A percentile compares a stretch with the other conserved stretches of the same genome.
Evolutionary conservation across 1,140 invertebrate species (phyloP).

Genomic region (Bicyclus anynana): DNA sequence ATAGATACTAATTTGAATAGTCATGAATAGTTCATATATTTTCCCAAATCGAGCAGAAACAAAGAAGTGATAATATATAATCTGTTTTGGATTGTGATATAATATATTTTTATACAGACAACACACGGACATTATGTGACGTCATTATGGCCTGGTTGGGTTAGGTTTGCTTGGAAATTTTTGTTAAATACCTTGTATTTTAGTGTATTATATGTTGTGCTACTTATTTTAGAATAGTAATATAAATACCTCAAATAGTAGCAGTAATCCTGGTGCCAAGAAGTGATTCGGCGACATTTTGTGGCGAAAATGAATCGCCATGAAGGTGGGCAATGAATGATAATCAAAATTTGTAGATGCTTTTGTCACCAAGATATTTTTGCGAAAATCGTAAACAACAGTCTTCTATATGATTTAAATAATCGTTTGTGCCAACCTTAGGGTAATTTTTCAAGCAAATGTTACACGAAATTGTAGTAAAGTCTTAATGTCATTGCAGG

Average conservation of each 20-base stretch:
- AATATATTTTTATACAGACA: slow-evolving; percentile 43
- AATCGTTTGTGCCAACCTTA: slow-evolving; percentile 12
- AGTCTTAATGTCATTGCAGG: slow-evolving; percentile 79
- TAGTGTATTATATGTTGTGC: slow-evolving; percentile 80
- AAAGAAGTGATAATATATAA: neutral
- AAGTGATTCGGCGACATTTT: slow-evolving; percentile 72
- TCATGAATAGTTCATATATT: too few relatives aligned
- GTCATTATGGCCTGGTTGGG: slow-evolving; percentile 85
- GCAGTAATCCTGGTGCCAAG: slow-evolving; percentile 66
- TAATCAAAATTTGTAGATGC: slow-evolving; percentile 77
- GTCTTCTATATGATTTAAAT: slow-evolving; percentile 3
- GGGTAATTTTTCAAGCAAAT: slow-evolving; percentile 18
- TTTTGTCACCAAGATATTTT: slow-evolving; percentile 67
- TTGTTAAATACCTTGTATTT: slow-evolving; percentile 81
- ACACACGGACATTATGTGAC: slow-evolving; percentile 77
- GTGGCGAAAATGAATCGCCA: slow-evolving; percentile 88
- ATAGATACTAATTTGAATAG: too few relatives aligned
- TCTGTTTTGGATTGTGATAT: slow-evolving; percentile 2
- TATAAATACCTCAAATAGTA: slow-evolving; percentile 70
- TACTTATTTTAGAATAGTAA: slow-evolving; percentile 76
- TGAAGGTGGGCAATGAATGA: slow-evolving; percentile 84
- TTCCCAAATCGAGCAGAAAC: neutral
- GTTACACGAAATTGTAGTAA: slow-evolving; percentile 13
- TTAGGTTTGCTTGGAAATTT: slow-evolving; percentile 84
- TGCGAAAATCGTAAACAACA: slow-evolving; percentile 36